Evolutionary conservation across 2,797 vertebrate species (phyloP).

Genomic region (Brachymystax lenok): DNA sequence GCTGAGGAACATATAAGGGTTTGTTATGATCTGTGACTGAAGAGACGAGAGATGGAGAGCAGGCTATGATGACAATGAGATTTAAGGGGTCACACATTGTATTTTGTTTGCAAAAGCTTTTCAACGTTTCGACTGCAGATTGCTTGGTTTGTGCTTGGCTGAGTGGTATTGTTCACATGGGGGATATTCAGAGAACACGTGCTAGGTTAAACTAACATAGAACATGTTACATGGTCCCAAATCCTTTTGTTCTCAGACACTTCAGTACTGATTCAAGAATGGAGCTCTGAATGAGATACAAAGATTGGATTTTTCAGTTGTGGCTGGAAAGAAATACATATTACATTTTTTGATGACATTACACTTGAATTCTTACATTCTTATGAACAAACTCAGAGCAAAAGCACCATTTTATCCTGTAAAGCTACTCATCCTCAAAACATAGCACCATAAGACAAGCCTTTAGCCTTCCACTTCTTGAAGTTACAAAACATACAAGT

Average conservation of each 20-base stretch:
- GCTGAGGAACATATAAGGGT: neutral
- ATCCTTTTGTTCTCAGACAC: neutral
- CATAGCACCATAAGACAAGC: neutral
- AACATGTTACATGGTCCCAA: neutral
- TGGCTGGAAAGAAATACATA: neutral
- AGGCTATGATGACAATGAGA: neutral
- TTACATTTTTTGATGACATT: neutral
- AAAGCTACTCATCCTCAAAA: neutral
- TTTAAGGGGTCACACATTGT: neutral
- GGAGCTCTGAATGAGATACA: neutral
- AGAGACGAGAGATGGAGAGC: neutral
- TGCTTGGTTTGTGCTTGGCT: slow-evolving; percentile 2
- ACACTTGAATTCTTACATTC: neutral
- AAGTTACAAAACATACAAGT: neutral
- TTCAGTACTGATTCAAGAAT: neutral
- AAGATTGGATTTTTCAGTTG: neutral
- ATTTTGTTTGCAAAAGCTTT: slow-evolving; percentile 9
- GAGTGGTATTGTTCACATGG: slow-evolving; percentile 1
- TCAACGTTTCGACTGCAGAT: neutral
- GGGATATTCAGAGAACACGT: neutral
- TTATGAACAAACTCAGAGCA: neutral
- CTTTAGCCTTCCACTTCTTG: neutral
- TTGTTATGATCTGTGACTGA: slow-evolving; percentile 1
- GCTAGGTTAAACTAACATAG: neutral
- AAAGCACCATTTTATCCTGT: neutral